phyloP scores from a whole-genome alignment of 2,797 vertebrate genomes.

The Falco cherrug region DNA sequence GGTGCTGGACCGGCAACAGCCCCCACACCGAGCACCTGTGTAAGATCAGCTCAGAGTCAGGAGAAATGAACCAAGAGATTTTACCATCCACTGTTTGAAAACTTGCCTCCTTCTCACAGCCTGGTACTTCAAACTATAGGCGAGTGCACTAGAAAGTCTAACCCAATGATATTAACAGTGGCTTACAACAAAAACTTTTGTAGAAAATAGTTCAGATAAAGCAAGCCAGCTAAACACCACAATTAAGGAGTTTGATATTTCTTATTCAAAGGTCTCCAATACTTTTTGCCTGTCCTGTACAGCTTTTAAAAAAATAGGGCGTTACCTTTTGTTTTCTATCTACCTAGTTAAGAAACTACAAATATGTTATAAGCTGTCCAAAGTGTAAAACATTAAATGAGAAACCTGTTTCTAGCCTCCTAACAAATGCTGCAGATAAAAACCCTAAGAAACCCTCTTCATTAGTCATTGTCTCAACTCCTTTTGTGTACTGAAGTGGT shows the following conservation, averaged over 20 bases:
- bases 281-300: slow-evolving; percentile 53
- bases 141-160: background rate
- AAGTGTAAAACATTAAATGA: slow-evolving; percentile 53
- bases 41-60: background rate
- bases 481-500: slow-evolving; percentile 19
- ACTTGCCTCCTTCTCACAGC: background rate
- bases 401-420: slow-evolving; percentile 51
- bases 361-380: slow-evolving; percentile 29
- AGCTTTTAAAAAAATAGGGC: slow-evolving; percentile 70
- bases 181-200: background rate
- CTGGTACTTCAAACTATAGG: background rate
- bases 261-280: background rate
- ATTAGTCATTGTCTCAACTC: background rate
- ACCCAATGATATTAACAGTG: background rate
- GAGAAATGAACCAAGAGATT: background rate
- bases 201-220: slow-evolving; percentile 28
- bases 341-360: slow-evolving; percentile 65
- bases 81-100: background rate
- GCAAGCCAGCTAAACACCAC: slow-evolving; percentile 14
- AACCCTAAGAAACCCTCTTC: background rate
- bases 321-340: slow-evolving; percentile 47
- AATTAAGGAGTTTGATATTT: background rate
- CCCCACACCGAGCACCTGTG: background rate
- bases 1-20: background rate
- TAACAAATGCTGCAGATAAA: slow-evolving; percentile 65